phyloP scores from a whole-genome alignment of 2,113 vertebrate species.

The Cavia porcellus region DNA sequence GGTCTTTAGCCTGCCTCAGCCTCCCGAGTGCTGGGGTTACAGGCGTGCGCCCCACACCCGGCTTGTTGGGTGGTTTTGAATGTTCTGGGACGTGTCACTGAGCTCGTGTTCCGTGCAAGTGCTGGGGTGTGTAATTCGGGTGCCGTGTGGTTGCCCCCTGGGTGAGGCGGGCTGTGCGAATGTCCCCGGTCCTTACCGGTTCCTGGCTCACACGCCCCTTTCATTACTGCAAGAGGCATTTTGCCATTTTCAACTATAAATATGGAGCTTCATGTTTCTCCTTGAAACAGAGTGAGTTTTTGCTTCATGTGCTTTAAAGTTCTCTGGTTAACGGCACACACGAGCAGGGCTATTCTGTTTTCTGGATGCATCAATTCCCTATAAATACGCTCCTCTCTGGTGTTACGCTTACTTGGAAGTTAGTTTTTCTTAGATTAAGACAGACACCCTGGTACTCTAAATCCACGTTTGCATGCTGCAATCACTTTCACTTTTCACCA shows the following conservation, averaged over 20 bases:
- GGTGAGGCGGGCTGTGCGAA: not conserved
- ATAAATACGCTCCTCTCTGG: accelerated
- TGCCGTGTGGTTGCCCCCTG: too few relatives aligned
- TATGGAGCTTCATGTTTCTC: not conserved
- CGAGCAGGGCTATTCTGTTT: not conserved
- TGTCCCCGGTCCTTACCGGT: not conserved
- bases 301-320: not conserved
- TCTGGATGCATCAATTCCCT: not conserved
- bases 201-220: not conserved
- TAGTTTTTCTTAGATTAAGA: not conserved
- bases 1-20: too few relatives aligned
- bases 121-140: accelerated
- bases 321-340: not conserved
- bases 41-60: too few relatives aligned
- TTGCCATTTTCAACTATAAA: not conserved
- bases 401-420: not conserved
- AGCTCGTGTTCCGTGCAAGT: not conserved
- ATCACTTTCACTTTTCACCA: not conserved
- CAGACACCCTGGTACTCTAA: not conserved
- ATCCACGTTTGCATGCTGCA: not conserved
- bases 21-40: too few relatives aligned
- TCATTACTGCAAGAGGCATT: too few relatives aligned
- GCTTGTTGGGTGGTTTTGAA: not conserved
- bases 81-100: not conserved
- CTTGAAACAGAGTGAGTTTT: not conserved